Conservation (phyloP, 2,113 vertebrate genomes). For the Psammodynastes pulverulentus region DNA sequence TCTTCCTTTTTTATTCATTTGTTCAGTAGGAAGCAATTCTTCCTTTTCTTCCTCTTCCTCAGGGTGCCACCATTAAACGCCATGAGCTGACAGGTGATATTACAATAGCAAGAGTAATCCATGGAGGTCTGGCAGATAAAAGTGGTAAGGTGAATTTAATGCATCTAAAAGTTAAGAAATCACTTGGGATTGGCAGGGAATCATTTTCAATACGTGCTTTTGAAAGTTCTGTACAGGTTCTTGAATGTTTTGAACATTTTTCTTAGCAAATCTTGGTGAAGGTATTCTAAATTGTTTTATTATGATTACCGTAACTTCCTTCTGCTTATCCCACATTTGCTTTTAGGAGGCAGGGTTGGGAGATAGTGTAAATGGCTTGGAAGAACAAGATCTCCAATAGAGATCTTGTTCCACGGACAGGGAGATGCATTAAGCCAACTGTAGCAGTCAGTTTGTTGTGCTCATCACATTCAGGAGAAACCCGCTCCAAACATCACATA, state of each 20-base stretch:
- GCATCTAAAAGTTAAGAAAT: background rate
- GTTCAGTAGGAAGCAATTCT: background rate
- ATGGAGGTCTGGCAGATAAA: conserved; percentile 88
- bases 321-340: background rate
- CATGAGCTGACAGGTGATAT: conserved; percentile 90
- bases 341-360: background rate
- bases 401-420: background rate
- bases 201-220: background rate
- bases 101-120: conserved; percentile 90
- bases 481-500: background rate
- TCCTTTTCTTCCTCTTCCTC: background rate
- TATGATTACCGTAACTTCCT: background rate
- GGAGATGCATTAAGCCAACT: background rate
- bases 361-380: background rate
- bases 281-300: background rate
- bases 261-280: background rate
- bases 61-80: conserved; percentile 97
- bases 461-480: background rate
- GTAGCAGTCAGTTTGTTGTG: background rate
- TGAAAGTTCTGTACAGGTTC: background rate
- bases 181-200: too few species aligned
- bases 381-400: background rate
- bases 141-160: conserved; percentile 79
- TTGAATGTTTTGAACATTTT: background rate
- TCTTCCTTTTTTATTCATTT: background rate